Evolutionary conservation across 2,888 invertebrate genomes (phyloP), one percentile per base, ranked within the genome.

Genomic region (Folsomia manolachei): DNA sequence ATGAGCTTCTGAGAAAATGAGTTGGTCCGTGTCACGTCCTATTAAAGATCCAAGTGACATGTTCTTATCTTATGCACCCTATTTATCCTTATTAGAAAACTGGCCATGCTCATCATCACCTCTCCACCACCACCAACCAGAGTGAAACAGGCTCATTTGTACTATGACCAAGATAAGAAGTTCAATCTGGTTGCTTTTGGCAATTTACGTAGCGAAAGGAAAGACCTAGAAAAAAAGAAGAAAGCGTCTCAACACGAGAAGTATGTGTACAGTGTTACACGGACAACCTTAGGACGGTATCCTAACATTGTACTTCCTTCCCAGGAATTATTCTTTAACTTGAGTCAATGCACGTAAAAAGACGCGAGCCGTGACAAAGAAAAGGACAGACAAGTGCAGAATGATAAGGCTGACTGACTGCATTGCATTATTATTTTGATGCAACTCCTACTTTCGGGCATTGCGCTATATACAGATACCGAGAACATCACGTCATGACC

Each of bases 81-180:
- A 56, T 56, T 56, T 56, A 56, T 56, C 56, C 56, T 56, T 18
- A 56, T 56, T 56, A 56, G 56, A 56, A n/a, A 18, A 19, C 56
- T 56, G 56, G 7, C 39, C 39, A 9, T 39, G 4, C 39, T 14
- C 39, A 39, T 39, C 7, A 39, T 39, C 14, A 39, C 56, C 56
- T 14, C 21, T 56, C 11, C 56, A 56, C 19, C 18, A 56, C 21
- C 56, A 21, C n/a, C 56, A 56, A n/a, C 56, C 56, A 7, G 7
- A 39, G 56, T 56, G 56, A 56, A 56, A 56, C 4, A 56, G 11
- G 18, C 7, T 56, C 56, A 56, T 56, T 56, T 56, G 56, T 56
- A 56, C 56, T n/a, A 4, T 18, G 19, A 7, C 7, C 56, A 21
- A 56, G 56, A 56, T 56, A 56, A 56, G 56, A 56, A 14, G 19